A percentile compares a stretch with the other conserved stretches of the same genome.
Evolutionary conservation across 2,888 invertebrate genomes (phyloP).

Genomic region (Lymantria monacha): DNA sequence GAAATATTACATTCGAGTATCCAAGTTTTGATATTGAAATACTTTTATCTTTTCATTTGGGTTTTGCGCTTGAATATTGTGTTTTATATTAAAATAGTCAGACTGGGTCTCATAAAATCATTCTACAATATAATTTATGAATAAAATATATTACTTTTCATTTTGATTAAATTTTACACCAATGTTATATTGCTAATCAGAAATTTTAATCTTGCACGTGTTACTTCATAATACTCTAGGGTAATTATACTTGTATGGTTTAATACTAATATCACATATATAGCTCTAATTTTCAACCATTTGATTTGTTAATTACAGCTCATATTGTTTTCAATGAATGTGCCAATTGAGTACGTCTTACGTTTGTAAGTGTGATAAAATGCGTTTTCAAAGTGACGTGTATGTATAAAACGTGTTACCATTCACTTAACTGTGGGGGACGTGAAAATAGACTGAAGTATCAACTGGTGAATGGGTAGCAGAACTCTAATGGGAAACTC

Average conservation of each 20-base stretch:
- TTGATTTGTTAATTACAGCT: not conserved
- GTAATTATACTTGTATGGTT: slow-evolving; percentile 30
- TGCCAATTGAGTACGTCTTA: not conserved
- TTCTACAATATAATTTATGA: slow-evolving; percentile 12
- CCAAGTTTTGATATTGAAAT: too few species aligned
- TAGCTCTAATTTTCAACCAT: slow-evolving; percentile 25
- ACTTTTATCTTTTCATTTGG: too few species aligned
- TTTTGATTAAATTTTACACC: slow-evolving; percentile 21
- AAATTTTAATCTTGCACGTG: slow-evolving; percentile 33
- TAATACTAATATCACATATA: slow-evolving; percentile 16
- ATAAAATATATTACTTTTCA: slow-evolving; percentile 14
- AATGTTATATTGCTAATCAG: slow-evolving; percentile 30
- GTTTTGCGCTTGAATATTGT: too few species aligned
- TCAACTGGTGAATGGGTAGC: too few species aligned
- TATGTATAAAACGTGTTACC: too few species aligned
- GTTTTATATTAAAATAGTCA: not conserved
- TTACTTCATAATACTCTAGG: slow-evolving; percentile 25
- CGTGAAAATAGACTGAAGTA: too few species aligned
- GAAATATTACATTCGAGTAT: too few species aligned
- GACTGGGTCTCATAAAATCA: not conserved
- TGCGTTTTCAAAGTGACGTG: not conserved
- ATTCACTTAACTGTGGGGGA: too few species aligned
- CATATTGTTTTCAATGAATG: not conserved
- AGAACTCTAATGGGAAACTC: too few species aligned
- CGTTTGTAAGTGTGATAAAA: not conserved